These are phyloP conservation scores for Pocillopora verrucosa DNA, from an alignment of 64 coral and sea anemone genomes.

Conservation along the genomic window DNA sequence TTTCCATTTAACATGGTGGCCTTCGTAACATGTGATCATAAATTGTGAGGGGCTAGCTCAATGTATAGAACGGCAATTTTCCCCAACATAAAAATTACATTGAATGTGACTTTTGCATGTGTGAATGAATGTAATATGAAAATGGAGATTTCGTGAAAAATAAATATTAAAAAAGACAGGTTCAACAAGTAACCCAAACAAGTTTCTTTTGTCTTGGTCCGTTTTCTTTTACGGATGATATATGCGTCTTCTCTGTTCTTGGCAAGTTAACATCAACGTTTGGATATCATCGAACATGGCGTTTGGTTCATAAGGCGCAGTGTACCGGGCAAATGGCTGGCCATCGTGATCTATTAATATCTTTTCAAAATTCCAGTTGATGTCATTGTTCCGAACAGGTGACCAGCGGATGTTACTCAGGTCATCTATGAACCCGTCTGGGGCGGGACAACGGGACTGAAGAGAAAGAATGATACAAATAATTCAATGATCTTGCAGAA, in stretches of 20 bases:
- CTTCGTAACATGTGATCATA: too few relatives aligned
- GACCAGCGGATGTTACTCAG: slow-evolving; percentile 43
- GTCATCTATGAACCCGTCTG: slow-evolving; percentile 62
- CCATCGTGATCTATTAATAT: slow-evolving; percentile 72
- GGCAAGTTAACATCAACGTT: slow-evolving; percentile 19
- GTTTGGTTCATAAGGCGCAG: slow-evolving; percentile 53
- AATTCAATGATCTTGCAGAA: neutral
- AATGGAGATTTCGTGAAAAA: neutral
- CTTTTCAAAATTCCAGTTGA: slow-evolving; percentile 91
- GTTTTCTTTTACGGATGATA: neutral
- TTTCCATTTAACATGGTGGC: too few relatives aligned
- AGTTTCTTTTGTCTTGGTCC: neutral
- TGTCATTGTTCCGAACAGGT: slow-evolving; percentile 63
- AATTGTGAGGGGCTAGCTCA: too few relatives aligned
- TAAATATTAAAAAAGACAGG: neutral
- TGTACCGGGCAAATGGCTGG: slow-evolving; percentile 53
- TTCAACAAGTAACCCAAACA: neutral
- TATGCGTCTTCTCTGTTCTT: neutral
- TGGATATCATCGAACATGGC: slow-evolving; percentile 39
- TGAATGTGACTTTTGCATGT: too few relatives aligned
- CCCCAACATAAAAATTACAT: too few relatives aligned
- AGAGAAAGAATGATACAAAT: slow-evolving; percentile 3
- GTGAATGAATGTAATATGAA: too few relatives aligned
- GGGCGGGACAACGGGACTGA: slow-evolving; percentile 58
- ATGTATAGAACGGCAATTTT: too few relatives aligned